Conservation (phyloP, 2,888 invertebrate species). For the Aphidius colemani region DNA sequence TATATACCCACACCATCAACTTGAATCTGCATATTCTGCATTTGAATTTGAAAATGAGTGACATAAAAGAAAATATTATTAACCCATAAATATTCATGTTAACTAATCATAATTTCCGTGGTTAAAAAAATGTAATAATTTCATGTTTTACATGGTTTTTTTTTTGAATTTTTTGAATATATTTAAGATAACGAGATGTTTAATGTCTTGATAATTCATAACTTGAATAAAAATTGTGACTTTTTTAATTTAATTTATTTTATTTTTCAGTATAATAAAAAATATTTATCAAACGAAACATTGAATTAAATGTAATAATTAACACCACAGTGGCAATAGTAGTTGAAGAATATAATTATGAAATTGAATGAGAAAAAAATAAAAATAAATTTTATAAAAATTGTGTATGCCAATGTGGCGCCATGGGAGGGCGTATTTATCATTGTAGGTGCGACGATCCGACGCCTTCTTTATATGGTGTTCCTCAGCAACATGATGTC, state of each 20-base stretch:
- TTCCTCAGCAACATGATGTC: too few species aligned
- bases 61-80: conserved; percentile 15
- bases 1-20: conserved; percentile 5
- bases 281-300: neutral
- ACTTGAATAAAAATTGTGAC: neutral
- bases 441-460: conserved; percentile 34
- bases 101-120: too few species aligned
- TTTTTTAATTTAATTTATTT: neutral
- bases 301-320: neutral
- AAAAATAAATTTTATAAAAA: conserved; percentile 8
- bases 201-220: neutral
- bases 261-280: neutral
- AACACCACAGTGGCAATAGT: neutral
- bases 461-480: conserved; percentile 16
- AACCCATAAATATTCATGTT: neutral
- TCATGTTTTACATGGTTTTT: neutral
- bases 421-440: conserved; percentile 33
- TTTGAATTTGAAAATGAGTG: conserved; percentile 10
- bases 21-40: conserved; percentile 20
- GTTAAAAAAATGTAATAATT: neutral
- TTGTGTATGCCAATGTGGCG: conserved; percentile 19
- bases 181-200: neutral
- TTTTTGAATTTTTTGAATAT: conserved; percentile 2
- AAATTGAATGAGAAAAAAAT: conserved; percentile 6
- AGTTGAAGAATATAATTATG: conserved; percentile 9